phyloP scores from a whole-genome alignment of 2,113 vertebrate species.

The Leptobrachium ailaonicum region DNA sequence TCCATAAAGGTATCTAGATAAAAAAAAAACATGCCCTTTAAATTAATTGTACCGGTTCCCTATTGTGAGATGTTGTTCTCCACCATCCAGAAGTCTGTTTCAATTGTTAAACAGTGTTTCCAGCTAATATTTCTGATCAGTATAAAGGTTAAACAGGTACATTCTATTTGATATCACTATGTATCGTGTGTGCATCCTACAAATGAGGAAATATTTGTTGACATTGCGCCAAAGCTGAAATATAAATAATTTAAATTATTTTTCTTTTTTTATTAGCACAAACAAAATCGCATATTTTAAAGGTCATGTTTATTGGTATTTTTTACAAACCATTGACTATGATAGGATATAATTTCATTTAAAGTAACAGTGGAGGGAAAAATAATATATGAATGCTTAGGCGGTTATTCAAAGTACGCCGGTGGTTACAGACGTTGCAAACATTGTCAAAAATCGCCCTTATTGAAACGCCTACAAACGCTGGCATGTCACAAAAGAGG shows the following conservation, averaged over 20 bases:
- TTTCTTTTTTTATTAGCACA: slow-evolving; percentile 32
- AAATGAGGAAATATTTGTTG: neutral
- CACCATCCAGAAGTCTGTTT: slow-evolving; percentile 14
- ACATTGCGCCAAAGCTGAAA: slow-evolving; percentile 2
- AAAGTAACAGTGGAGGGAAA: slow-evolving; percentile 16
- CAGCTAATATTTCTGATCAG: slow-evolving; percentile 25
- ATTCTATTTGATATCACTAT: neutral
- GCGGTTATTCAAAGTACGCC: no score
- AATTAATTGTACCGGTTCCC: slow-evolving; percentile 35
- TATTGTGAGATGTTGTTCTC: slow-evolving; percentile 1
- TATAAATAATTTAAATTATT: slow-evolving; percentile 34
- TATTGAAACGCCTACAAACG: no score
- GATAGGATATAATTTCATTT: slow-evolving; percentile 39
- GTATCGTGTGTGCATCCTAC: neutral
- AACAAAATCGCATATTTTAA: slow-evolving; percentile 42
- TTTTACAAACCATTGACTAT: slow-evolving; percentile 42
- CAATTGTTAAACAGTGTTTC: neutral
- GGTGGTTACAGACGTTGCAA: no score
- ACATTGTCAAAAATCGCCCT: no score
- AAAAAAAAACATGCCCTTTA: slow-evolving; percentile 10
- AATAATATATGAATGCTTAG: no score
- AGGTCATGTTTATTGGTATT: slow-evolving; percentile 52
- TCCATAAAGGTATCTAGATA: slow-evolving; percentile 26
- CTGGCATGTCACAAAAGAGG: no score
- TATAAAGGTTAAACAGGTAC: slow-evolving; percentile 39